Evolutionary conservation across 1,140 invertebrate genomes (phyloP).

Genomic region (Zophobas atratus): DNA sequence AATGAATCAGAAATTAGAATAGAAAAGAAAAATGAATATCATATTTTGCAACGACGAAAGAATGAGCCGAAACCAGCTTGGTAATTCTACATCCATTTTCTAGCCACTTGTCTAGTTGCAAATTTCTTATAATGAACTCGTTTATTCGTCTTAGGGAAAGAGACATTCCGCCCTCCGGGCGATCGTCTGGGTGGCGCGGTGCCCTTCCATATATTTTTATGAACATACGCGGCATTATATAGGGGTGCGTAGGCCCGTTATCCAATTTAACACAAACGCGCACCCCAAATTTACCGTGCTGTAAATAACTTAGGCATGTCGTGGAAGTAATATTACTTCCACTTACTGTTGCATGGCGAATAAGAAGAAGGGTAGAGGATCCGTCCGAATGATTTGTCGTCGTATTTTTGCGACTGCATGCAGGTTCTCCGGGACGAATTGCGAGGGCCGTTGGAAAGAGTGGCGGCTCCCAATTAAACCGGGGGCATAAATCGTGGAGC

Average conservation of each 20-base stretch:
- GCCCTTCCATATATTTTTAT: slow-evolving; percentile 24
- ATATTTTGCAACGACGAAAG: too few species aligned
- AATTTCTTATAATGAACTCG: background rate
- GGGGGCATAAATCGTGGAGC: slow-evolving; percentile 59
- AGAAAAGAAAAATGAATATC: too few species aligned
- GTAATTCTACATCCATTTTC: too few species aligned
- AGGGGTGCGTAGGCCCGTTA: slow-evolving; percentile 58
- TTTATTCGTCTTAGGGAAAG: background rate
- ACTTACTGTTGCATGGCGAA: slow-evolving; percentile 62
- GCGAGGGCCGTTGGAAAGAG: slow-evolving; percentile 52
- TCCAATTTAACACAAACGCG: slow-evolving; percentile 62
- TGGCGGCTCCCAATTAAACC: slow-evolving; percentile 61
- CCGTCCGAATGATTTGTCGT: slow-evolving; percentile 61
- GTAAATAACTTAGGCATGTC: slow-evolving; percentile 64
- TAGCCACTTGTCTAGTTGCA: too few species aligned
- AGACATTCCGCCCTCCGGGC: background rate
- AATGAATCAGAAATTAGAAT: too few species aligned
- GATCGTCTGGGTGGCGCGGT: background rate
- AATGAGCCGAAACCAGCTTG: too few species aligned
- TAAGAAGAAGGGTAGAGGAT: slow-evolving; percentile 57
- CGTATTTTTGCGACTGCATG: slow-evolving; percentile 57
- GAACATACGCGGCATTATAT: slow-evolving; percentile 50
- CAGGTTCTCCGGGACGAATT: slow-evolving; percentile 50
- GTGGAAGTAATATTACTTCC: slow-evolving; percentile 64
- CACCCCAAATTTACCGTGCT: slow-evolving; percentile 62